These are phyloP conservation scores for Helleia helle DNA, from an alignment of 2,888 invertebrate species.

Conservation along the genomic window DNA sequence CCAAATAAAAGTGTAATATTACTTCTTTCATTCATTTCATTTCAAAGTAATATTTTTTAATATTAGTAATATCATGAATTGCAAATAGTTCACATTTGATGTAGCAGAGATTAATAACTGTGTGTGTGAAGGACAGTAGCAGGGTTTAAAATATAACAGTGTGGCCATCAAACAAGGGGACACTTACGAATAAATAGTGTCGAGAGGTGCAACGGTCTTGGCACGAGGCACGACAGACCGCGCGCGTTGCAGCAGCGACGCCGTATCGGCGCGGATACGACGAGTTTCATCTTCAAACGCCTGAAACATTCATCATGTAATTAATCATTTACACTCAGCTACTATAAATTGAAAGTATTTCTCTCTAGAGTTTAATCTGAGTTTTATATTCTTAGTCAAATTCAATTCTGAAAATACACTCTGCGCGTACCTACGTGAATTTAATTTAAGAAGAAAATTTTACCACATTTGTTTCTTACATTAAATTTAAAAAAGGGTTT, in stretches of 20 bases:
- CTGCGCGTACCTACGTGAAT: too few relatives aligned
- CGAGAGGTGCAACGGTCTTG: constrained; percentile 69
- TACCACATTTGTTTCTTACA: too few relatives aligned
- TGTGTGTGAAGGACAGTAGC: neutral
- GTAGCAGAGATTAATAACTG: neutral
- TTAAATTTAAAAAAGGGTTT: too few relatives aligned
- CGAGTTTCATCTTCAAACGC: constrained; percentile 88
- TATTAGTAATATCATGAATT: neutral
- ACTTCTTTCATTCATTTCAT: neutral
- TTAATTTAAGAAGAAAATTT: too few relatives aligned
- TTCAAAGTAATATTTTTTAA: neutral
- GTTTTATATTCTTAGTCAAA: too few relatives aligned
- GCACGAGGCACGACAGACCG: constrained; percentile 84
- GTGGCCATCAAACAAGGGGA: neutral
- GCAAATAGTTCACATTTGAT: neutral
- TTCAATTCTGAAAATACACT: too few relatives aligned
- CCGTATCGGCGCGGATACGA: constrained; percentile 85
- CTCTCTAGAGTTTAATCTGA: too few relatives aligned
- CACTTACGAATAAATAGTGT: constrained; percentile 73
- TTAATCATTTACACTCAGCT: neutral
- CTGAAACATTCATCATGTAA: constrained; percentile 58
- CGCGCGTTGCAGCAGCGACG: constrained; percentile 81
- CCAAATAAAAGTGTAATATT: too few relatives aligned
- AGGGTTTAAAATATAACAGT: neutral
- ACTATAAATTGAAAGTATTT: too few relatives aligned